phyloP scores from a whole-genome alignment of 2,113 vertebrate species.

The Vimba vimba region DNA sequence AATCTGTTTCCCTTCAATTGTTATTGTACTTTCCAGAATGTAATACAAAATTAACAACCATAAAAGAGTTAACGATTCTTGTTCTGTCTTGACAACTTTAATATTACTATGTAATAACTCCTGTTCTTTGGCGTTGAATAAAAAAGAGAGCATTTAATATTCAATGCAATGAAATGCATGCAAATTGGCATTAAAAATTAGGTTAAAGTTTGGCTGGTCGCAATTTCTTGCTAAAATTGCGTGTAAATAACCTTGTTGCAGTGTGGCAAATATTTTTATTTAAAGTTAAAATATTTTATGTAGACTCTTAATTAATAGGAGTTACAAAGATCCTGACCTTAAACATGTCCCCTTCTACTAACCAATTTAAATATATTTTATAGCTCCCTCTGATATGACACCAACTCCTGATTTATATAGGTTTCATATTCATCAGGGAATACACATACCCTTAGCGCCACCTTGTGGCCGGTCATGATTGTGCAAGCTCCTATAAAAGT shows the following conservation, averaged over 20 bases:
- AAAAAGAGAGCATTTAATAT: too few relatives aligned
- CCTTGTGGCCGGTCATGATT: background rate
- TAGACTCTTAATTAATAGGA: background rate
- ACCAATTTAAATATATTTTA: background rate
- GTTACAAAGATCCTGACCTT: background rate
- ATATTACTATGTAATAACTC: too few relatives aligned
- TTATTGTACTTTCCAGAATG: too few relatives aligned
- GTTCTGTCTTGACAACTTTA: too few relatives aligned
- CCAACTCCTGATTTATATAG: background rate
- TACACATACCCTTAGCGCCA: background rate
- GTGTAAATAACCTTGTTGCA: background rate
- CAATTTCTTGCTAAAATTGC: background rate
- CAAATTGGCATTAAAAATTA: too few relatives aligned
- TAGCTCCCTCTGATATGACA: background rate
- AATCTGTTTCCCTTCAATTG: too few relatives aligned
- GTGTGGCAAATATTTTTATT: background rate
- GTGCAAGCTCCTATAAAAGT: background rate
- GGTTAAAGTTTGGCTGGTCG: too few relatives aligned
- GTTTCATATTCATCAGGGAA: background rate
- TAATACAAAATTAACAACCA: too few relatives aligned
- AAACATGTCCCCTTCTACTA: too few relatives aligned
- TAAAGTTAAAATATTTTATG: background rate
- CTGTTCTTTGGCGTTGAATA: too few relatives aligned
- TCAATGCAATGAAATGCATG: too few relatives aligned
- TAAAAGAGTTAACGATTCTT: too few relatives aligned